Conservation (phyloP, 2,888 invertebrate species). For the Cordilura impudica region DNA sequence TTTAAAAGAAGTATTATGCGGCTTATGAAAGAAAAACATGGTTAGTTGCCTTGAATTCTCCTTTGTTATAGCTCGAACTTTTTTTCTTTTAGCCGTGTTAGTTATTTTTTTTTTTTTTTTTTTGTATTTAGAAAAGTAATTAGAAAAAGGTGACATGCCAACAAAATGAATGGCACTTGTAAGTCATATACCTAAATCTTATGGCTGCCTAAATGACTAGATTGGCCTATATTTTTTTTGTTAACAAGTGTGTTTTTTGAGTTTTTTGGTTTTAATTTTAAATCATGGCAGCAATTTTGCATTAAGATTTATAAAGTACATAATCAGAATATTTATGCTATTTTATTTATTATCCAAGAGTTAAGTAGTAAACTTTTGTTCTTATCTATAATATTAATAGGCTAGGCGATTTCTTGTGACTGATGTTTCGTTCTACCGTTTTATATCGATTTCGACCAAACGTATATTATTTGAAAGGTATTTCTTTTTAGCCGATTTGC, state of each 20-base stretch:
- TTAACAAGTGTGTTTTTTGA: constrained; percentile 15
- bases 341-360: too few species aligned
- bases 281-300: too few species aligned
- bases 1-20: constrained; percentile 46
- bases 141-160: constrained; percentile 42
- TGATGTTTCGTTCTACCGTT: too few species aligned
- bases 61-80: not conserved
- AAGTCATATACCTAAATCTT: not conserved
- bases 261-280: too few species aligned
- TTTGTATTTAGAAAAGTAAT: constrained; percentile 14
- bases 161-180: constrained; percentile 46
- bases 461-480: too few species aligned
- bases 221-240: constrained; percentile 5
- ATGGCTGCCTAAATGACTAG: not conserved
- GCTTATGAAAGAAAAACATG: constrained; percentile 24
- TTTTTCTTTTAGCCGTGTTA: constrained; percentile 3
- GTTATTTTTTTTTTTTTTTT: not conserved
- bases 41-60: constrained; percentile 27
- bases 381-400: too few species aligned
- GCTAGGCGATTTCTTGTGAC: too few species aligned
- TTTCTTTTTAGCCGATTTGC: too few species aligned
- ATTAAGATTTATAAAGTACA: too few species aligned
- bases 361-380: too few species aligned
- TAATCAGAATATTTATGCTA: too few species aligned
- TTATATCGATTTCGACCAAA: too few species aligned